Percentiles rank a stretch among this genome's conserved stretches.
These are phyloP conservation scores for Tangara arthus DNA, from an alignment of 2,797 vertebrate species.

Conservation along the genomic window DNA sequence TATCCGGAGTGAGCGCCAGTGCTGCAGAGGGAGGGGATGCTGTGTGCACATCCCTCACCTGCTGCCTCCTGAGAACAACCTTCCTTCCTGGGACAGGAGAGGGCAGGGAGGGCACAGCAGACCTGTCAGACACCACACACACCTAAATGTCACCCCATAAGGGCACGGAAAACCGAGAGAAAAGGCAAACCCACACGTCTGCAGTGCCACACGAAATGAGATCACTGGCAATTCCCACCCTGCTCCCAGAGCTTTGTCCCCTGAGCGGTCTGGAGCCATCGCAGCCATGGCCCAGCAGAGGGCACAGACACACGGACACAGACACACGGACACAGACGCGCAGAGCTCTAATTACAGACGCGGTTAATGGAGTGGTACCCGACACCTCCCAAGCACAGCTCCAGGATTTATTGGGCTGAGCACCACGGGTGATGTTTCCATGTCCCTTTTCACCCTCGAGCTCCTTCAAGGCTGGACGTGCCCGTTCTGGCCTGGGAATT, in stretches of 20 bases:
- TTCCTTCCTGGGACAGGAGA: background rate
- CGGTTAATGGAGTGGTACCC: rapidly evolving
- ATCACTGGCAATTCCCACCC: background rate
- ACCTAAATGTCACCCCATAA: background rate
- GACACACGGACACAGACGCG: background rate
- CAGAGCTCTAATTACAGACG: background rate
- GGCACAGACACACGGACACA: background rate
- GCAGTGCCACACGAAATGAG: background rate
- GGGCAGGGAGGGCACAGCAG: background rate
- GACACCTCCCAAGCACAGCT: background rate
- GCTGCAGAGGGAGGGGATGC: background rate
- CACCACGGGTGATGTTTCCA: background rate
- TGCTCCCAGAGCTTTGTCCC: background rate
- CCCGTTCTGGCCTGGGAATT: background rate
- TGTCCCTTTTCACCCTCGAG: background rate
- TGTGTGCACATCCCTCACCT: background rate
- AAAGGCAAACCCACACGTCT: rapidly evolving
- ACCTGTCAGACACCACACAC: background rate
- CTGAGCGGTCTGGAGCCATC: background rate
- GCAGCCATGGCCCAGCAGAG: background rate
- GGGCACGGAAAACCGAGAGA: background rate
- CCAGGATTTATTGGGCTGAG: background rate
- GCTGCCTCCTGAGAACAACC: background rate
- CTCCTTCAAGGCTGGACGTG: background rate
- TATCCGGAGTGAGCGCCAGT: rapidly evolving